Conservation (phyloP, 2,888 invertebrate genomes). For the Hartigia nigra region DNA sequence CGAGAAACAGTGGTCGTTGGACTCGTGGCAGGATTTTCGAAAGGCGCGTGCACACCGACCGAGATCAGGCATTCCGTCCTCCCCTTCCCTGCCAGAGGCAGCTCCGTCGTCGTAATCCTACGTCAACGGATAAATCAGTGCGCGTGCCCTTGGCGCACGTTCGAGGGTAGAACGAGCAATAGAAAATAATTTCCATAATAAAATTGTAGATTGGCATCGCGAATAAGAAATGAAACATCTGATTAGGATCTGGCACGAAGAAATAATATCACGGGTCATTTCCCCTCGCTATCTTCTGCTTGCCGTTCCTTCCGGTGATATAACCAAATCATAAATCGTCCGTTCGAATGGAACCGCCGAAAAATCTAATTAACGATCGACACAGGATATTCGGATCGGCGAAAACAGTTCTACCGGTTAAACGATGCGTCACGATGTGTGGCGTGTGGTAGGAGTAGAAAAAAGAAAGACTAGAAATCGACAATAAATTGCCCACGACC, state of each 20-base stretch:
- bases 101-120: too few species aligned
- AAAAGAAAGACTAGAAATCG: neutral
- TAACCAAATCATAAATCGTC: too few species aligned
- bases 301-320: neutral
- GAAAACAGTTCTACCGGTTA: neutral
- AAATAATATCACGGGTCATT: neutral
- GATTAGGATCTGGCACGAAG: neutral
- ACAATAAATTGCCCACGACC: neutral
- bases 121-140: neutral
- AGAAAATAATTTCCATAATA: neutral
- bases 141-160: neutral
- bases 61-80: neutral
- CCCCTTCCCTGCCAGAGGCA: too few species aligned
- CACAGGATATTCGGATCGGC: neutral
- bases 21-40: neutral
- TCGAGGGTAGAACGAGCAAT: neutral
- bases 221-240: neutral
- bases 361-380: neutral
- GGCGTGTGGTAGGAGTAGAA: neutral
- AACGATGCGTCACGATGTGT: neutral
- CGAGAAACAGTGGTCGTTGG: neutral
- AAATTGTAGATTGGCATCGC: neutral
- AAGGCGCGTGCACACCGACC: neutral
- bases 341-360: neutral
- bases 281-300: too few species aligned